phyloP scores from a whole-genome alignment of 2,888 invertebrate species.

The Eupithecia centaureata region DNA sequence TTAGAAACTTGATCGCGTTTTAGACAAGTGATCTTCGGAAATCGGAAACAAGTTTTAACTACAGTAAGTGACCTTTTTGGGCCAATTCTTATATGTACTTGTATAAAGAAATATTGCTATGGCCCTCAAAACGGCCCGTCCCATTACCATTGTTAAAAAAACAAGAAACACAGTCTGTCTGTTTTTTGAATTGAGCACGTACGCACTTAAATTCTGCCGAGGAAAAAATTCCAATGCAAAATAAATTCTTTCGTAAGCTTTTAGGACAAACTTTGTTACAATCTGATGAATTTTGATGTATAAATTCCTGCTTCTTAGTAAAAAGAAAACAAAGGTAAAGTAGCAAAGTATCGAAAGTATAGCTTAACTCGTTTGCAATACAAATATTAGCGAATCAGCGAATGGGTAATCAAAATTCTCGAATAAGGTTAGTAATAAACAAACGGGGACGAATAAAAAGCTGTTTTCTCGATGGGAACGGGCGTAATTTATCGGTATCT shows the following conservation, averaged over 20 bases:
- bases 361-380: conserved; percentile 45
- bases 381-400: conserved; percentile 47
- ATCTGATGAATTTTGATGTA: neutral
- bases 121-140: neutral
- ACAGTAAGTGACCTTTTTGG: neutral
- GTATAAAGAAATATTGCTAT: neutral
- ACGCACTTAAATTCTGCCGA: conserved; percentile 37
- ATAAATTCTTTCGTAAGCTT: conserved; percentile 28
- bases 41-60: neutral
- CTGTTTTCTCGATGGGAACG: conserved; percentile 65
- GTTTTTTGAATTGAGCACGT: conserved; percentile 9
- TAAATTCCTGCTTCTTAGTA: too few relatives aligned
- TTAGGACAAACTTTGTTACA: conserved; percentile 3
- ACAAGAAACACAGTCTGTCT: neutral
- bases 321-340: conserved; percentile 44
- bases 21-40: neutral
- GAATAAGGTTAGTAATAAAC: conserved; percentile 69
- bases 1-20: neutral
- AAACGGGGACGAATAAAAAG: conserved; percentile 67
- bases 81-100: neutral
- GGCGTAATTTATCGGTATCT: conserved; percentile 71
- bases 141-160: conserved; percentile 4
- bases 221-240: conserved; percentile 35
- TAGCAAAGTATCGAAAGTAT: conserved; percentile 24
- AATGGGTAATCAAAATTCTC: conserved; percentile 51